Evolutionary conservation across 2,113 vertebrate species (phyloP).

Genomic region (Halichoerus grypus): DNA sequence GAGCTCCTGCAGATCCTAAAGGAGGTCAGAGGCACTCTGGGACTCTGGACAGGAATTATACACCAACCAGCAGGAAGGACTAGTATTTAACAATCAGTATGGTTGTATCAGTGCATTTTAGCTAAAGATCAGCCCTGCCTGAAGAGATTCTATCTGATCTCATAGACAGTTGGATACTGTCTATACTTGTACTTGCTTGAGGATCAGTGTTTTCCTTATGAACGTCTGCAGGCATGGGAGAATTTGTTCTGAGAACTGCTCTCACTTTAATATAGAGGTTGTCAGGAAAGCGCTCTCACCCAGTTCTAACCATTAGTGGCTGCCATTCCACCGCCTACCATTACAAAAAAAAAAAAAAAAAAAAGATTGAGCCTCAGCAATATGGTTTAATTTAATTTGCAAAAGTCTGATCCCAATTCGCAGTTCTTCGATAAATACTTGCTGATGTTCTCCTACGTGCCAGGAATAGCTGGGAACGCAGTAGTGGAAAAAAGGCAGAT

Average conservation of each 20-base stretch:
- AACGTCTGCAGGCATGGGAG: not conserved
- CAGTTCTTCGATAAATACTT: not conserved
- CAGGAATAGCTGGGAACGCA: not conserved
- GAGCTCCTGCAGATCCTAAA: not conserved
- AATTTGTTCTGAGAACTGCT: not conserved
- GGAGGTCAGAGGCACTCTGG: not conserved
- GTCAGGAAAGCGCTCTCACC: not conserved
- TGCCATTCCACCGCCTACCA: not conserved
- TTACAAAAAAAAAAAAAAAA: too few relatives aligned
- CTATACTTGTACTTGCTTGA: not conserved
- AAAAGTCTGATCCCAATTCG: not conserved
- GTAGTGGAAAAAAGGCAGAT: not conserved
- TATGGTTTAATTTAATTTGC: not conserved
- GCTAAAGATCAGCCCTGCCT: not conserved
- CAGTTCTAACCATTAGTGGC: not conserved
- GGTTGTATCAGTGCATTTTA: rapidly evolving
- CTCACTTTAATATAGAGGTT: not conserved
- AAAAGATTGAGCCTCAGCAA: not conserved
- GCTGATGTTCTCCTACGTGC: not conserved
- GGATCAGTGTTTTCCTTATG: not conserved
- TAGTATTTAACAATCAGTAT: not conserved
- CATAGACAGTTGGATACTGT: not conserved
- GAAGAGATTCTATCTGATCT: not conserved
- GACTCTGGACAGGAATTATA: not conserved
- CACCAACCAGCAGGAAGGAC: not conserved